Percentiles rank a stretch among this genome's conserved stretches.
Conservation (phyloP, 2,797 vertebrate species). For the Phoebastria nigripes region DNA sequence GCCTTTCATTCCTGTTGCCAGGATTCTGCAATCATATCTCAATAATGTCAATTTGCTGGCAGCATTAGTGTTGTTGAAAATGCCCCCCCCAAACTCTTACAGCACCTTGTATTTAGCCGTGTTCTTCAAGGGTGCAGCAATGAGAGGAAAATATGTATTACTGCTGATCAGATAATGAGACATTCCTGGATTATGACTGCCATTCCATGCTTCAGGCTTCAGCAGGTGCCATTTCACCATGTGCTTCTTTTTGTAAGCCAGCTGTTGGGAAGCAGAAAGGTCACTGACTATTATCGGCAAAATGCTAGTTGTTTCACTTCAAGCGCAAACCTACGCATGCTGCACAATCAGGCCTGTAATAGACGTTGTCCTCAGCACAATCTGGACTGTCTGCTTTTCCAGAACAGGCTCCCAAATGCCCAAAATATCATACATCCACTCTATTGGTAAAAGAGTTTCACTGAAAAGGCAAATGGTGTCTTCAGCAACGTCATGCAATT, state of each 20-base stretch:
- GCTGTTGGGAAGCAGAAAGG: background rate
- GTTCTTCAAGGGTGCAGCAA: background rate
- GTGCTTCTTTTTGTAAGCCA: background rate
- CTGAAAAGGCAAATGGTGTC: background rate
- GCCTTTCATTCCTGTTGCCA: background rate
- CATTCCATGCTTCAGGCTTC: background rate
- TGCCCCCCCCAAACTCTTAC: background rate
- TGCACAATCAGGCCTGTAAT: background rate
- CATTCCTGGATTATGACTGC: background rate
- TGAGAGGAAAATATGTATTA: background rate
- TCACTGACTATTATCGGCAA: background rate
- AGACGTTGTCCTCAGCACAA: background rate
- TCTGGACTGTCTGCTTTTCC: background rate
- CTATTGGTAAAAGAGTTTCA: background rate
- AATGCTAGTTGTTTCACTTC: background rate
- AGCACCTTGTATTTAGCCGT: background rate
- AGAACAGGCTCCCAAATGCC: background rate
- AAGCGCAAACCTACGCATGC: accelerated
- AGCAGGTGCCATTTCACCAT: background rate
- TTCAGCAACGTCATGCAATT: background rate
- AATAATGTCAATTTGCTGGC: background rate
- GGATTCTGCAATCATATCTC: background rate
- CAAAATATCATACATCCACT: background rate
- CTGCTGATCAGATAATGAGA: background rate
- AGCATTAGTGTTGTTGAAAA: background rate